Conservation (phyloP, 2,113 vertebrate genomes). For the Holacanthus passer region DNA sequence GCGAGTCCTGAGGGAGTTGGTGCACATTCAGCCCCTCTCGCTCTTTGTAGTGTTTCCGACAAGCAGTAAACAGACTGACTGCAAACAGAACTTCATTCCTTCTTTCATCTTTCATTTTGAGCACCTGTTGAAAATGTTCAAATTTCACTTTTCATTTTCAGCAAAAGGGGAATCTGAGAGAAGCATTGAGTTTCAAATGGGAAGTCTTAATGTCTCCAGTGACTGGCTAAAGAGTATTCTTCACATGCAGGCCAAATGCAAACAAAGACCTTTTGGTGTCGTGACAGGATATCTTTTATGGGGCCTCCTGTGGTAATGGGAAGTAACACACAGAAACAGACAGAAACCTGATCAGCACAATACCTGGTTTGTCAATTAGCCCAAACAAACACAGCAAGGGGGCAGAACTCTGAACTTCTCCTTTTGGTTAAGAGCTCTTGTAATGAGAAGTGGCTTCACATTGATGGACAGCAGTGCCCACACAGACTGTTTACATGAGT, state of each 20-base stretch:
- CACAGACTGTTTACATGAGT: background rate
- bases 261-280: slow-evolving; percentile 78
- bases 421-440: slow-evolving; percentile 19
- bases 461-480: background rate
- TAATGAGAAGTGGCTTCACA: slow-evolving; percentile 26
- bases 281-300: slow-evolving; percentile 75
- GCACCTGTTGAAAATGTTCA: slow-evolving; percentile 64
- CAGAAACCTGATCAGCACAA: slow-evolving; percentile 60
- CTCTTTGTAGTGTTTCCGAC: slow-evolving; percentile 62
- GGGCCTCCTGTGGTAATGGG: slow-evolving; percentile 69
- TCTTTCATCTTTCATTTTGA: slow-evolving; percentile 65
- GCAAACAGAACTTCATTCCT: slow-evolving; percentile 51
- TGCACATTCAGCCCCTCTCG: slow-evolving; percentile 26
- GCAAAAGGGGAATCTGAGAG: background rate
- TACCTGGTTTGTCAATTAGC: slow-evolving; percentile 78
- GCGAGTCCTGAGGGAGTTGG: slow-evolving; percentile 62
- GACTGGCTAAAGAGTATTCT: slow-evolving; percentile 51
- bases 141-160: slow-evolving; percentile 37
- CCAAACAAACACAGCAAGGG: slow-evolving; percentile 64
- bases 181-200: slow-evolving; percentile 56
- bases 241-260: slow-evolving; percentile 62
- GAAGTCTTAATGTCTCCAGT: slow-evolving; percentile 43
- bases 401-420: slow-evolving; percentile 52
- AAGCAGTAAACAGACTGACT: slow-evolving; percentile 66
- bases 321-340: slow-evolving; percentile 61